Conservation (phyloP, 1,140 invertebrate genomes). For the Meloidogyne chitwoodi region DNA sequence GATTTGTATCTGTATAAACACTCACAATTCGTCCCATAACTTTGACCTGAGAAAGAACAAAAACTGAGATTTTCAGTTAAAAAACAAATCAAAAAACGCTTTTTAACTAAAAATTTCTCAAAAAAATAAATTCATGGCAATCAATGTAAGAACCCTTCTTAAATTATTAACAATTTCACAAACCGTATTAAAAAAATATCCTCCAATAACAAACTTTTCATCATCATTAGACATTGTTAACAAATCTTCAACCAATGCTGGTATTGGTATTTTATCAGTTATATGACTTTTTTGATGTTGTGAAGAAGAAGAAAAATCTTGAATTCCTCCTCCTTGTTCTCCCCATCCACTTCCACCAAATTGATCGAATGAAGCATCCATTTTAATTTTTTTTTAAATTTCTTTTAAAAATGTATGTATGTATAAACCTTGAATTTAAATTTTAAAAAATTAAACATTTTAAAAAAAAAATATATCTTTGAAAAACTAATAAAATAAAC, state of each 20-base stretch:
- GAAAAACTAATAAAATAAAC: no score
- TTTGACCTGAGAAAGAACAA: neutral
- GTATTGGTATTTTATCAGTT: slow-evolving; percentile 10
- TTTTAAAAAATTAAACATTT: no score
- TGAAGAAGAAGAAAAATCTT: neutral
- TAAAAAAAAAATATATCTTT: no score
- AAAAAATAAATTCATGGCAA: no score
- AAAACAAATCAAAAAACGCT: no score
- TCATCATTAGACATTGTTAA: slow-evolving; percentile 3
- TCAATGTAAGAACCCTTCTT: no score
- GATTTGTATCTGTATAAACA: neutral
- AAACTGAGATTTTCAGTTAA: neutral
- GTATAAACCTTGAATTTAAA: neutral
- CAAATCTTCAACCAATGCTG: slow-evolving; percentile 1
- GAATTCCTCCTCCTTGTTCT: neutral
- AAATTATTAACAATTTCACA: neutral
- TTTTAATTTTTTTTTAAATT: neutral
- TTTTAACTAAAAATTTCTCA: no score
- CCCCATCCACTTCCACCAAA: slow-evolving; percentile 13
- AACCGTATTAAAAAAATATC: slow-evolving; percentile 10
- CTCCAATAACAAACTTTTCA: slow-evolving; percentile 12
- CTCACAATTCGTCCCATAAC: slow-evolving; percentile 9
- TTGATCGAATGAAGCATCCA: slow-evolving; percentile 14
- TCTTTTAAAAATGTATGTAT: no score
- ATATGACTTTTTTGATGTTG: neutral